Percentiles rank a stretch among this genome's conserved stretches.
These are phyloP conservation scores for Machimus atricapillus DNA, from an alignment of 2,888 invertebrate species.

Conservation along the genomic window DNA sequence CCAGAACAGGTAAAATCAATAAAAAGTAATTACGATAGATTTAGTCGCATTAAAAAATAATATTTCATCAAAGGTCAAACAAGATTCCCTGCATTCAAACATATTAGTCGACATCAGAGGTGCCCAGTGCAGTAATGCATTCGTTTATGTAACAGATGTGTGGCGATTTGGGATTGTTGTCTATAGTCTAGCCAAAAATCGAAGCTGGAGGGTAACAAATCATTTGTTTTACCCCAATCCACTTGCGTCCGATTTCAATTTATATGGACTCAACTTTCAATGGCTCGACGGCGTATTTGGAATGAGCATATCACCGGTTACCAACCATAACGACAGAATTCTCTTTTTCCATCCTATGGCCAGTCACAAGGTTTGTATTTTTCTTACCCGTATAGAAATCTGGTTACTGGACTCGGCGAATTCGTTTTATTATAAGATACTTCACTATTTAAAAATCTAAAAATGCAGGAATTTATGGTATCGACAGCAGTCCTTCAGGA, in stretches of 20 bases:
- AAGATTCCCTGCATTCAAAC: conserved; percentile 69
- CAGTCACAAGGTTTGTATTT: conserved; percentile 67
- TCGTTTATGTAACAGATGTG: conserved; percentile 71
- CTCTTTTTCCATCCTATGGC: conserved; percentile 84
- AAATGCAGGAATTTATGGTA: conserved; percentile 72
- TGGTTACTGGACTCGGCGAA: too few species aligned
- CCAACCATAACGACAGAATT: conserved; percentile 66
- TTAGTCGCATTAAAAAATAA: neutral
- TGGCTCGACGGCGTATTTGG: conserved; percentile 86
- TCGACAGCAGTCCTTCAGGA: conserved; percentile 71
- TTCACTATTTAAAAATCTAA: neutral
- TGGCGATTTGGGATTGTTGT: conserved; percentile 67
- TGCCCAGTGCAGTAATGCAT: conserved; percentile 66
- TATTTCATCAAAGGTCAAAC: conserved; percentile 63
- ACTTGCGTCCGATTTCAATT: conserved; percentile 72
- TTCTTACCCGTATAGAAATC: neutral
- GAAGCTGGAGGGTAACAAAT: conserved; percentile 60
- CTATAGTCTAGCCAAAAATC: conserved; percentile 56
- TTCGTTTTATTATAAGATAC: neutral
- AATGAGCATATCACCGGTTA: conserved; percentile 70
- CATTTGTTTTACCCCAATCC: conserved; percentile 59
- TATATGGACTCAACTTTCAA: conserved; percentile 79
- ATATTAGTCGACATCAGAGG: conserved; percentile 67
- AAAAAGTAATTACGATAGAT: neutral
- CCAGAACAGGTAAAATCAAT: conserved; percentile 63